Base-by-base conservation (phyloP, 2,888 invertebrate species). In the Yponomeuta cagnagella region DNA sequence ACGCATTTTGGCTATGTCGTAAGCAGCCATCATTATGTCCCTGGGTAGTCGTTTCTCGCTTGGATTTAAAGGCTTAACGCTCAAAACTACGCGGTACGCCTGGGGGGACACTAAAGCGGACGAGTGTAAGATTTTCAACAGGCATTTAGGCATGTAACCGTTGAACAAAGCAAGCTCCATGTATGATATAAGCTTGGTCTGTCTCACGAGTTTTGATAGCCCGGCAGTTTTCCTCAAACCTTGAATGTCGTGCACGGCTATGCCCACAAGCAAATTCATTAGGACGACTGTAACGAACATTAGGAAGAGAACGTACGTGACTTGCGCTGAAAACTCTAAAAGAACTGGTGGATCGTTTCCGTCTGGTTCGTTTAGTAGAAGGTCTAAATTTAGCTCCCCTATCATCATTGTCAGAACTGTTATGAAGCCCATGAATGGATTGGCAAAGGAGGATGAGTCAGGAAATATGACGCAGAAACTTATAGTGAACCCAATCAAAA, bases 351-450 rank as follows among this genome's bases (percentile, higher is more conserved):
- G 95, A 88, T 95, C 95, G 78, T 95, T 95, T 6, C 95, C 95
- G 77, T 95, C 95, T n/a, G 94, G 94, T 79, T 96, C 95, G 77
- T 96, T 95, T 69, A 96, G 93, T 68, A 96, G 84, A 71, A 96
- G 91, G 80, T 96, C 96, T 73, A 97, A 92, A 81, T 96, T 96
- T 76, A 97, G 89, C 83, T 97, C 97, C 0, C 97, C 97, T 9
- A 96, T 97, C 97, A 97, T 97, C 97, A 97, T 97, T 0, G 96
- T 97, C 72, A 97, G 84, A 5, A 97, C 96, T 2, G 97, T 96
- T 72, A 97, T 96, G 73, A 97, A 94, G 10, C 96, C 96, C 87
- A 96, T 96, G 75, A 97, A 95, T 0, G 97, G 97, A 85, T 96
- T 96, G 12, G 96, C 95, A 80, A 97, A 97, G 0, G 96, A 95